These are phyloP conservation scores for Cyclina sinensis DNA, from an alignment of 1,140 invertebrate genomes.

Conservation along the genomic window DNA sequence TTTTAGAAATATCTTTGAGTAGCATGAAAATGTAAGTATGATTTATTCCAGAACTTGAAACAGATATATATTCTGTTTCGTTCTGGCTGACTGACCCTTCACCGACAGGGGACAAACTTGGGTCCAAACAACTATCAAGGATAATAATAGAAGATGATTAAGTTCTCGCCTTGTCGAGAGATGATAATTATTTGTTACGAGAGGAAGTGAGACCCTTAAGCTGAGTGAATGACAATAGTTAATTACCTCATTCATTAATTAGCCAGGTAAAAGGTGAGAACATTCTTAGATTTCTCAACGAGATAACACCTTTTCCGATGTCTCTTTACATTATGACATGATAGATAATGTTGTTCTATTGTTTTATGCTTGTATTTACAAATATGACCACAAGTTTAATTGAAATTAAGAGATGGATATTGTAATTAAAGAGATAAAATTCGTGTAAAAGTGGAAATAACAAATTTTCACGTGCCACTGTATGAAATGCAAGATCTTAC, in stretches of 20 bases:
- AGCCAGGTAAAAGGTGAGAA: neutral
- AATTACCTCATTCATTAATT: neutral
- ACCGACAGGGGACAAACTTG: neutral
- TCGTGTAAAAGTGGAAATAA: neutral
- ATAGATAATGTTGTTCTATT: slow-evolving; percentile 27
- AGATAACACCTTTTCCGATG: slow-evolving; percentile 45
- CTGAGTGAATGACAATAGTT: slow-evolving; percentile 3
- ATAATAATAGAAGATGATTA: slow-evolving; percentile 33
- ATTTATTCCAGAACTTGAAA: neutral
- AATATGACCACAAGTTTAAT: slow-evolving; percentile 15
- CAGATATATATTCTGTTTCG: slow-evolving; percentile 14
- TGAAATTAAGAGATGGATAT: slow-evolving; percentile 20
- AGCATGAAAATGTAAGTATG: slow-evolving; percentile 9
- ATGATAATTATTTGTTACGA: neutral
- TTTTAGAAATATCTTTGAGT: neutral
- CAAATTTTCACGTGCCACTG: no score
- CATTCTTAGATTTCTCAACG: slow-evolving; percentile 26
- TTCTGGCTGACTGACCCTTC: slow-evolving; percentile 7
- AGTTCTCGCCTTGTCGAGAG: slow-evolving; percentile 32
- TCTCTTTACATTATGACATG: neutral
- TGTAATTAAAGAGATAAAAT: neutral
- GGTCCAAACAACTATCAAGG: neutral
- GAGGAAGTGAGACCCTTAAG: slow-evolving; percentile 37
- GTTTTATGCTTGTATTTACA: slow-evolving; percentile 37
- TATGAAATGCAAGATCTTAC: slow-evolving; percentile 1